Evolutionary conservation across 2,113 vertebrate species (phyloP).

Genomic region (Myrmecophaga tridactyla): DNA sequence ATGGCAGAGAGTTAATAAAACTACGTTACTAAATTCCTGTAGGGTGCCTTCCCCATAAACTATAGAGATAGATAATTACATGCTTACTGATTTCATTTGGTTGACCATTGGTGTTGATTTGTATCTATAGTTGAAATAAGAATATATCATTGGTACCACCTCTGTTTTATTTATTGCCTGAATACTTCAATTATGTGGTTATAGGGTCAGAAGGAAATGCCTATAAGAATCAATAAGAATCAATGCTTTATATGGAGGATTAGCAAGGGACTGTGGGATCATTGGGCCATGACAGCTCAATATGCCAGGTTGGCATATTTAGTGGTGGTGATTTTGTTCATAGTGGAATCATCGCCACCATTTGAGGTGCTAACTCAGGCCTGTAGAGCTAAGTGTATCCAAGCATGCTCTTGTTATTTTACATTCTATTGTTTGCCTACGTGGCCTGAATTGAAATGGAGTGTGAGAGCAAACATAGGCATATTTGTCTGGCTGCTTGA

Average conservation of each 20-base stretch:
- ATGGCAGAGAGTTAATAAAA: not conserved
- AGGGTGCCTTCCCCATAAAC: not conserved
- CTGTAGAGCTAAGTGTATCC: not conserved
- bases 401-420: not conserved
- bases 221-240: not conserved
- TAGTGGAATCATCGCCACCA: not conserved
- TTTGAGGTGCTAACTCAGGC: not conserved
- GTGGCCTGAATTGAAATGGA: not conserved
- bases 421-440: not conserved
- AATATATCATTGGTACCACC: not conserved
- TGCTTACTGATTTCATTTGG: not conserved
- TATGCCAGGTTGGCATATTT: not conserved
- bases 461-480: not conserved
- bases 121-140: not conserved
- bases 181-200: not conserved
- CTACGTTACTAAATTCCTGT: not conserved
- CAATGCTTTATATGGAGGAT: not conserved
- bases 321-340: not conserved
- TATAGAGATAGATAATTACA: not conserved
- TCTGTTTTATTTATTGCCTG: not conserved
- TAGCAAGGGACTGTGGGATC: not conserved
- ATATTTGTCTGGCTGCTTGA: not conserved
- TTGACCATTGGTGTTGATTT: not conserved
- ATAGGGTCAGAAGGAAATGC: not conserved
- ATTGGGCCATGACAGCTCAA: not conserved